Conservation (phyloP, 2,113 vertebrate species). For the Tympanuchus pallidicinctus region DNA sequence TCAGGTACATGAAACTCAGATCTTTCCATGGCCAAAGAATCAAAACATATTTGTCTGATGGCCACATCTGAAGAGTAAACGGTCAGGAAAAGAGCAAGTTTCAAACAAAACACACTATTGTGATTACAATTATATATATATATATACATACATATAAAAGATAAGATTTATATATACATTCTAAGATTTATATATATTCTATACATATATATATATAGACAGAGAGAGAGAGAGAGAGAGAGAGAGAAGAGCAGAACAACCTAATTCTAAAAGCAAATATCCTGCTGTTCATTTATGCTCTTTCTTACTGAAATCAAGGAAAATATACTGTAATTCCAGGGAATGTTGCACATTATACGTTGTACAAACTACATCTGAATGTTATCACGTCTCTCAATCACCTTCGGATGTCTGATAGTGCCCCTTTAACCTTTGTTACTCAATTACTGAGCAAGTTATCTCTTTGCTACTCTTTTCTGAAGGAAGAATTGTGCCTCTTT, state of each 20-base stretch:
- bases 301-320: slow-evolving; percentile 7
- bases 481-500: slow-evolving; percentile 69
- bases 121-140: neutral
- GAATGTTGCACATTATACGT: slow-evolving; percentile 39
- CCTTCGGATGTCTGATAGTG: slow-evolving; percentile 56
- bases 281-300: neutral
- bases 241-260: neutral
- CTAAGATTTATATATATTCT: too few relatives aligned
- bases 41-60: neutral
- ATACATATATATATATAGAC: too few relatives aligned
- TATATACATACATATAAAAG: too few relatives aligned
- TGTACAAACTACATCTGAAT: slow-evolving; percentile 40
- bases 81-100: neutral
- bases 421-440: slow-evolving; percentile 68
- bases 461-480: slow-evolving; percentile 63
- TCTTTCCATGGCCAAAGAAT: neutral
- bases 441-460: slow-evolving; percentile 62
- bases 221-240: too few relatives aligned
- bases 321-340: slow-evolving; percentile 27
- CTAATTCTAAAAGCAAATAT: neutral
- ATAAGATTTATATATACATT: too few relatives aligned
- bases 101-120: neutral
- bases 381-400: slow-evolving; percentile 70
- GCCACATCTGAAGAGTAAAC: neutral
- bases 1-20: neutral